phyloP scores from a whole-genome alignment of 2,888 invertebrate species.

The Apamea crenata region DNA sequence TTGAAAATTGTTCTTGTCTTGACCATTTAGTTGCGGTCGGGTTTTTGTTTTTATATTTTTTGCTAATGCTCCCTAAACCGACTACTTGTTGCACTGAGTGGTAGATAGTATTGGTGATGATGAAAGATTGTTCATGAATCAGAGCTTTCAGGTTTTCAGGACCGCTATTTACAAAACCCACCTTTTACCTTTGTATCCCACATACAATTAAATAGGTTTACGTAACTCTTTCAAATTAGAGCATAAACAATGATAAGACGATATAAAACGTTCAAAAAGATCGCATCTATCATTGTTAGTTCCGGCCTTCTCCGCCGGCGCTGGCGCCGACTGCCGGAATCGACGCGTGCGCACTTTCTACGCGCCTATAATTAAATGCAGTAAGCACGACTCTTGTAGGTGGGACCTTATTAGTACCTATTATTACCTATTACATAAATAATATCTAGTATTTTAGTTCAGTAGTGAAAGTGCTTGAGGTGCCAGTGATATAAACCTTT shows the following conservation, averaged over 20 bases:
- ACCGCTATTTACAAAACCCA: background rate
- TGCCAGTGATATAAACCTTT: background rate
- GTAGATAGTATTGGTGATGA: background rate
- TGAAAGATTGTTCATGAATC: background rate
- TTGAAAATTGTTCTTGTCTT: background rate
- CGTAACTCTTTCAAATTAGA: constrained; percentile 5
- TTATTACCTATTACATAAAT: constrained; percentile 31
- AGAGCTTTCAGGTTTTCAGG: background rate
- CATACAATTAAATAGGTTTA: background rate
- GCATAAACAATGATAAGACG: constrained; percentile 14
- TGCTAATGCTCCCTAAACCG: background rate
- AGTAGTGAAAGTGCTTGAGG: constrained; percentile 9
- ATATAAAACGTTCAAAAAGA: constrained; percentile 15
- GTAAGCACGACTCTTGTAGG: constrained; percentile 22
- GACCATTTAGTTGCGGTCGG: background rate
- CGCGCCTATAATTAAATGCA: constrained; percentile 48
- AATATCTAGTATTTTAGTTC: constrained; percentile 11
- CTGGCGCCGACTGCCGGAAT: constrained; percentile 46
- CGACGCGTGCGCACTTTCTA: constrained; percentile 62
- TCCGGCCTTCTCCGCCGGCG: constrained; percentile 41
- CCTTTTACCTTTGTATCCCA: background rate
- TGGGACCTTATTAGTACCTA: constrained; percentile 24
- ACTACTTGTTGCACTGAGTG: background rate
- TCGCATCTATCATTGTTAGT: constrained; percentile 52
- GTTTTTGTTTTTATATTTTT: background rate